Conservation (phyloP, 1,140 invertebrate species). For the Drosophila lacertosa region DNA sequence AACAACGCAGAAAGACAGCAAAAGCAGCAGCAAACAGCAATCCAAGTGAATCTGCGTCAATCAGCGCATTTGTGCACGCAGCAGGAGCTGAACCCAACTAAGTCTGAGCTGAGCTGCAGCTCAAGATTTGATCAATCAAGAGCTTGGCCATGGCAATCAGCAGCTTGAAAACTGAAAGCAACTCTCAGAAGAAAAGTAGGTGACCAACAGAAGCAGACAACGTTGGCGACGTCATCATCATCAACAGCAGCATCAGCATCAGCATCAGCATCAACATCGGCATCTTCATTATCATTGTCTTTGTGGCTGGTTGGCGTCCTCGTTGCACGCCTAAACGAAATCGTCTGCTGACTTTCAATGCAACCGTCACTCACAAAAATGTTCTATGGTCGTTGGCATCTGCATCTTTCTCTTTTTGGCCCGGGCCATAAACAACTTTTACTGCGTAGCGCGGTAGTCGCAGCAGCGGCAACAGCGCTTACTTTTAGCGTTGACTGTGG, state of each 20-base stretch:
- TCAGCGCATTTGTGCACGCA: constrained; percentile 73
- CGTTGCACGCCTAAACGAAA: constrained; percentile 68
- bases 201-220: constrained; percentile 50
- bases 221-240: constrained; percentile 30
- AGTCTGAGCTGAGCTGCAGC: constrained; percentile 17
- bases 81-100: constrained; percentile 52
- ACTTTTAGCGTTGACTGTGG: constrained; percentile 65
- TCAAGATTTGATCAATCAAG: constrained; percentile 69
- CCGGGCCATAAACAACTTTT: constrained; percentile 75
- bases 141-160: constrained; percentile 48
- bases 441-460: constrained; percentile 77
- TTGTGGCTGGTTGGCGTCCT: constrained; percentile 17
- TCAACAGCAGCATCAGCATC: constrained; percentile 26
- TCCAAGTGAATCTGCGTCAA: constrained; percentile 48
- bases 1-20: neutral
- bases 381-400: constrained; percentile 63
- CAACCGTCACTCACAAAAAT: constrained; percentile 56
- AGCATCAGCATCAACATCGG: constrained; percentile 29
- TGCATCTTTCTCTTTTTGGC: constrained; percentile 45
- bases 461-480: constrained; percentile 38
- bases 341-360: constrained; percentile 76
- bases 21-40: no score
- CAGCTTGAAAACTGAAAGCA: constrained; percentile 64
- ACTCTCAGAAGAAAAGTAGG: constrained; percentile 67
- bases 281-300: neutral